Conservation (phyloP, 2,797 vertebrate genomes). For the Sebastolobus altivelis region DNA sequence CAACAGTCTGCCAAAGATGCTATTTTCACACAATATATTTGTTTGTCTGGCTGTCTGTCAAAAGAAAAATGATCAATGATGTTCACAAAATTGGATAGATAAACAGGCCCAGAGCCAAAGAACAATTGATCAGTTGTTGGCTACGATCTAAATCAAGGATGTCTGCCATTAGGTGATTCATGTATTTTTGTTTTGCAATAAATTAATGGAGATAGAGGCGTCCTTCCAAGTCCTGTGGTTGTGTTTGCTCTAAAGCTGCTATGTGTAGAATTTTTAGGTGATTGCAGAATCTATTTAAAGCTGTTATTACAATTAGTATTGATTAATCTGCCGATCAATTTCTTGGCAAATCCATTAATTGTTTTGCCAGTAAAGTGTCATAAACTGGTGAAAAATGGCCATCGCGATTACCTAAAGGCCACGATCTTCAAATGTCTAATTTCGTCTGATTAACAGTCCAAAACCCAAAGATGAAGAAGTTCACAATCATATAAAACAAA, state of each 20-base stretch:
- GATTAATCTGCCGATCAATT: not conserved
- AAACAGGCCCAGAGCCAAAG: constrained; percentile 4
- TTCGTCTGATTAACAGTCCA: not conserved
- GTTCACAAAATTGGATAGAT: not conserved
- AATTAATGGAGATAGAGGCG: constrained; percentile 2
- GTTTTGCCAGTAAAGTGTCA: not conserved
- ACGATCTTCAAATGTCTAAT: not conserved
- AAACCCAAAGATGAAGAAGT: not conserved
- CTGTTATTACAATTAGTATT: not conserved
- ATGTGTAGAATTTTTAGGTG: not conserved
- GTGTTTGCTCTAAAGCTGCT: not conserved
- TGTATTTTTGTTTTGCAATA: not conserved
- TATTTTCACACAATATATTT: not conserved
- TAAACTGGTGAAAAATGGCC: not conserved
- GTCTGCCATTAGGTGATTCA: not conserved
- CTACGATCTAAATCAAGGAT: constrained; percentile 3
- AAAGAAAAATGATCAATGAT: constrained; percentile 2
- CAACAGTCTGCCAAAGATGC: not conserved
- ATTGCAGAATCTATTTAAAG: not conserved
- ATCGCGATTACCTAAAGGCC: not conserved
- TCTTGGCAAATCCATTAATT: not conserved
- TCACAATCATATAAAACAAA: not conserved
- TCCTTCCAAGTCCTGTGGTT: not conserved
- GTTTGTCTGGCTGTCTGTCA: constrained; percentile 3
- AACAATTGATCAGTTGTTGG: constrained; percentile 6